A percentile compares a stretch with the other conserved stretches of the same genome.
These are phyloP conservation scores for Ostrea denselamellosa DNA, from an alignment of 1,140 invertebrate genomes.

Conservation along the genomic window DNA sequence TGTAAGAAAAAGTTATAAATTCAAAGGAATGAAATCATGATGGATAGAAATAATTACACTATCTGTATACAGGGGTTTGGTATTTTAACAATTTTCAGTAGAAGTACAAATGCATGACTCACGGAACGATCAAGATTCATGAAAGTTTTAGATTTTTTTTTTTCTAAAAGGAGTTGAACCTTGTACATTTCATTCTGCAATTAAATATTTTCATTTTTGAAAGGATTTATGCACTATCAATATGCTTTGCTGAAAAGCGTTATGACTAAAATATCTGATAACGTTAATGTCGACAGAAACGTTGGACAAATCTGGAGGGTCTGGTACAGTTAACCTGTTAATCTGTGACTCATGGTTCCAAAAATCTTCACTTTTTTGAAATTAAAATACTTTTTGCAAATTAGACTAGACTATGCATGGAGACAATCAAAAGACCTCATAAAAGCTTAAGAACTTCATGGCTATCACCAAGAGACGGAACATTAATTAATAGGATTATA, in stretches of 20 bases:
- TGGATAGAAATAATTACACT: constrained; percentile 26
- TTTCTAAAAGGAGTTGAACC: background rate
- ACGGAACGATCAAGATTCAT: background rate
- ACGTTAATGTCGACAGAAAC: background rate
- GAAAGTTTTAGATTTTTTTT: constrained; percentile 11
- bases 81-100: constrained; percentile 35
- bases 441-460: too few species aligned
- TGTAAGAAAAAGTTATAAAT: constrained; percentile 38
- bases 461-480: too few species aligned
- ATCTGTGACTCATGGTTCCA: background rate
- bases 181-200: background rate
- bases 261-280: background rate
- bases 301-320: background rate
- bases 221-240: constrained; percentile 4
- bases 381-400: background rate
- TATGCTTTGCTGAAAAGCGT: background rate
- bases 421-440: too few species aligned
- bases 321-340: background rate
- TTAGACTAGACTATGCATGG: too few species aligned
- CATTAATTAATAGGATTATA: too few species aligned
- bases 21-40: constrained; percentile 32
- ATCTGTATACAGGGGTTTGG: constrained; percentile 15
- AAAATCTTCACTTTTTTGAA: background rate
- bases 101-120: constrained; percentile 18
- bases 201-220: background rate